phyloP scores from a whole-genome alignment of 2,797 vertebrate species.

The Phoebastria nigripes region DNA sequence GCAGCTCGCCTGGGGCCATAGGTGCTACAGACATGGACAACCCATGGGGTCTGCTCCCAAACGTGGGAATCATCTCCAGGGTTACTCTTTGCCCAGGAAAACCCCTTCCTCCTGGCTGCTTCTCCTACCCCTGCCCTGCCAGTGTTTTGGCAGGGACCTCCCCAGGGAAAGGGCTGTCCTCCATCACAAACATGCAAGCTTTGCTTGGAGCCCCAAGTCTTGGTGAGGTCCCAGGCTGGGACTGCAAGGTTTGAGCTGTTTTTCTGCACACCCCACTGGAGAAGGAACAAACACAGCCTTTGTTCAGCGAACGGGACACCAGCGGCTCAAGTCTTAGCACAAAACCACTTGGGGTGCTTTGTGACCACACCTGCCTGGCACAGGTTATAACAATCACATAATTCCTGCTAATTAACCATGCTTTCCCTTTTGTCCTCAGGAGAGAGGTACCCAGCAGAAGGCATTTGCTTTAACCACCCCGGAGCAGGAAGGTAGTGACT shows the following conservation, averaged over 20 bases:
- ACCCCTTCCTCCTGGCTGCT: neutral
- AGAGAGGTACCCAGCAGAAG: neutral
- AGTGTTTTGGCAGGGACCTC: neutral
- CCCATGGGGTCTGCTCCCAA: neutral
- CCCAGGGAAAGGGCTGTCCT: neutral
- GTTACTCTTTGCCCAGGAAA: neutral
- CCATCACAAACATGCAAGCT: neutral
- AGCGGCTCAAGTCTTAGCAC: neutral
- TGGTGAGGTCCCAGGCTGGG: neutral
- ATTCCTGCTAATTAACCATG: neutral
- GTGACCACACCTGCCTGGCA: neutral
- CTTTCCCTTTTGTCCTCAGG: neutral
- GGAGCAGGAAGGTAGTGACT: neutral
- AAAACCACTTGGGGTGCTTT: neutral
- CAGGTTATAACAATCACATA: neutral
- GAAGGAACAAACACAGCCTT: neutral
- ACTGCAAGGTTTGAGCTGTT: neutral
- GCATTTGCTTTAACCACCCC: neutral
- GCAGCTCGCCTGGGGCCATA: neutral
- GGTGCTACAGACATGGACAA: neutral
- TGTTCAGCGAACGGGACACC: neutral
- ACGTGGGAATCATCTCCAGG: accelerated
- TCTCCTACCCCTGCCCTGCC: neutral
- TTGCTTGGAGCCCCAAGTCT: neutral
- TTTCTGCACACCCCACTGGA: neutral